Evolutionary conservation across 2,113 vertebrate species (phyloP).

Genomic region (Heterochromis multidens): DNA sequence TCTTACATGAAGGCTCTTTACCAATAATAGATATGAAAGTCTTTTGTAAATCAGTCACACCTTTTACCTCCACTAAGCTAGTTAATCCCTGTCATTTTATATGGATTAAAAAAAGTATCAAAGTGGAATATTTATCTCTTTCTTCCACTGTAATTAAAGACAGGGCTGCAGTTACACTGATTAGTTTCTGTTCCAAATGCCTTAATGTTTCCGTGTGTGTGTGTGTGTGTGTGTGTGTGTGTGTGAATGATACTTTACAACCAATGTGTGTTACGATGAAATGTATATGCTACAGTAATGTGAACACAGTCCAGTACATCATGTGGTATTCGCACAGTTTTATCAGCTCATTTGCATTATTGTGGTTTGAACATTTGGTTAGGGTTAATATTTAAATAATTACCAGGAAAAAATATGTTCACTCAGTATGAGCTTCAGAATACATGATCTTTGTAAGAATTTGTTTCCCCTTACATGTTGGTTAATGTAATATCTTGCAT

Average conservation of each 20-base stretch:
- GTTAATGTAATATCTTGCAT: not conserved
- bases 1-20: not conserved
- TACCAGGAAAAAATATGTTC: not conserved
- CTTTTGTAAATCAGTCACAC: not conserved
- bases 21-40: not conserved
- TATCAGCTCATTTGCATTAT: not conserved
- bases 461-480: not conserved
- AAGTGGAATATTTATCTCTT: too few relatives aligned
- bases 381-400: constrained; percentile 6
- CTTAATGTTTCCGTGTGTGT: too few relatives aligned
- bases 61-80: too few relatives aligned
- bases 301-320: not conserved
- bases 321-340: not conserved
- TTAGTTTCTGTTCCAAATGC: too few relatives aligned
- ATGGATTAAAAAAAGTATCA: too few relatives aligned
- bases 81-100: not conserved
- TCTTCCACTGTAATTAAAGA: too few relatives aligned
- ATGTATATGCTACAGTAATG: not conserved
- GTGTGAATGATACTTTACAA: too few relatives aligned
- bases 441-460: not conserved
- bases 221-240: too few relatives aligned
- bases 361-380: not conserved
- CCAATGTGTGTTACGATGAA: not conserved
- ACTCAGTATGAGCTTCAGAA: not conserved
- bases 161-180: too few relatives aligned